phyloP scores from a whole-genome alignment of 1,140 invertebrate genomes.

The Aleiodes sp. region DNA sequence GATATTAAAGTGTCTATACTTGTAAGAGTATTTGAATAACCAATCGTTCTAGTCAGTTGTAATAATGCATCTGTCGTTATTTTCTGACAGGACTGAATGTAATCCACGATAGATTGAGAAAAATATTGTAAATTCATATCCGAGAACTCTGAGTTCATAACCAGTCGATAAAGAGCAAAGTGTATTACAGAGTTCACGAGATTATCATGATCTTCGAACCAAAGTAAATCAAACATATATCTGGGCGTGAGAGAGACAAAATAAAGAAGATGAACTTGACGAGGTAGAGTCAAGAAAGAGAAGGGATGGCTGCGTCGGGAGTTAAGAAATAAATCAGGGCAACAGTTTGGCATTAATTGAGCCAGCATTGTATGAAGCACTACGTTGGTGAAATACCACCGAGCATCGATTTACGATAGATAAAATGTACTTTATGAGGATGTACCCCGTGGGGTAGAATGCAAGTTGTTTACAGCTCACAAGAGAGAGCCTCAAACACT shows the following conservation, averaged over 20 bases:
- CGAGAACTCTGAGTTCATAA: not conserved
- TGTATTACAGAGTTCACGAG: not conserved
- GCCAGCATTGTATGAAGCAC: conserved; percentile 58
- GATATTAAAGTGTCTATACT: too few relatives aligned
- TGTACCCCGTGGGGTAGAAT: conserved; percentile 51
- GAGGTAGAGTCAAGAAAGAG: not conserved
- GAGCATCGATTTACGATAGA: conserved; percentile 65
- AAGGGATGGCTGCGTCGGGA: conserved; percentile 28
- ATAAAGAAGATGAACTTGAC: conserved; percentile 5
- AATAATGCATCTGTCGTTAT: too few relatives aligned
- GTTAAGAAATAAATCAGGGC: conserved; percentile 64
- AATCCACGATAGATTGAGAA: too few relatives aligned
- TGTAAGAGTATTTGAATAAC: too few relatives aligned
- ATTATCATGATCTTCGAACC: conserved; percentile 2
- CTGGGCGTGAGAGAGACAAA: not conserved
- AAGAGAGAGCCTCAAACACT: not conserved
- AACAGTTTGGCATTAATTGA: conserved; percentile 65
- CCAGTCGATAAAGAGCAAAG: not conserved
- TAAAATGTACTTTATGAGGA: conserved; percentile 65
- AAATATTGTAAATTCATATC: too few relatives aligned
- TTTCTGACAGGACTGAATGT: too few relatives aligned
- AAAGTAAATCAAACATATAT: not conserved
- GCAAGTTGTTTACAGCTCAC: conserved; percentile 56
- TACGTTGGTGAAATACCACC: conserved; percentile 57
- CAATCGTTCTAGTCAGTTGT: too few relatives aligned